Base-by-base conservation (phyloP, 2,113 vertebrate species). In the Pluvianellus socialis region DNA sequence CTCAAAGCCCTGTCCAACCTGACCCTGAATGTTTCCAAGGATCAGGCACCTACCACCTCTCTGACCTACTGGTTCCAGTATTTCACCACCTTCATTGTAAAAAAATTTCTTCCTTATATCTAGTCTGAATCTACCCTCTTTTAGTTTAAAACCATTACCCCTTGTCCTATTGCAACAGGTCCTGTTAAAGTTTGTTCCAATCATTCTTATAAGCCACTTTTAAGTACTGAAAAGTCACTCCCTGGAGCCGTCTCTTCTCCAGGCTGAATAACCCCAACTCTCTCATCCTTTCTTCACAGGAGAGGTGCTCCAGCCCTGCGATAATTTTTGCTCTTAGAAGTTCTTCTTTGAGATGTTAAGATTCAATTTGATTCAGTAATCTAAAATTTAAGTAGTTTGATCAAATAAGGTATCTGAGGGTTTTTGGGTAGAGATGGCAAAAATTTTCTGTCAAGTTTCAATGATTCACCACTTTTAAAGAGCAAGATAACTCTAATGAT, bases 101-200 rank as follows among this genome's bases (percentile, higher is more conserved):
- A 81, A 81, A 55, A 28, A 42, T 4, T 5, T 44, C 12, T 53
- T 67, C 59, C 20, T 63, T 70, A 6, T 44, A 50, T 13, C 7
- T 40, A 30, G 3, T 26, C 55, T 50, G 23, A 50, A 24, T 50
- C 49, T 50, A 24, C 49, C 22, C 22, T n/a, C 32, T 33, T 63
- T 56, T 3, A 12, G 10, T 75, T 76, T 82, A 52, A 71, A 76
- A 18, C 13, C 6, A 14, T 44, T 44, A 9, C 17, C 8, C 14
- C 6, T 76, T 50, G 27, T 28, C 20, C 28, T 82, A 3, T 40
- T 0, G 0, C 63, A 26, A 45, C 14, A 65, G 5, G 2, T 3
- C 12, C 15, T 38, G 2, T 9, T 24, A 38, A 88, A 5, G 12
- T 21, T 28, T 44, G 8, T n/a, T 7, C 1, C 5, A 1, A 7